Percentiles rank a stretch among this genome's conserved stretches.
phyloP scores from a whole-genome alignment of 2,888 invertebrate species.

The Argyresthia albistria region DNA sequence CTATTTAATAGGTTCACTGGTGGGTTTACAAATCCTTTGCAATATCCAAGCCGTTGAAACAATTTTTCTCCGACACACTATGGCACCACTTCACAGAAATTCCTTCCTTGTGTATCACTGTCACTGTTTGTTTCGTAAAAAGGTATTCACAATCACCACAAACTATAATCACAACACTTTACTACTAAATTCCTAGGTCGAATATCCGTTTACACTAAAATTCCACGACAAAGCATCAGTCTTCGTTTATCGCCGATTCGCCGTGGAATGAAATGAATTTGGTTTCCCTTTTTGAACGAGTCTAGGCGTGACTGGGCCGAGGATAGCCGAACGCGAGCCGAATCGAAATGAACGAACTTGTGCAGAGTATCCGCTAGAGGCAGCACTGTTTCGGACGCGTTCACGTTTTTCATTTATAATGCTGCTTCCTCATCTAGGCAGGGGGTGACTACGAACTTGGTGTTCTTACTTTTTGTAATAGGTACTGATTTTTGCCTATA shows the following conservation, averaged over 20 bases:
- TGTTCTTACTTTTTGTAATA: not conserved
- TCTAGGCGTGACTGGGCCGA: constrained; percentile 70
- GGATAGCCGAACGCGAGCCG: constrained; percentile 45
- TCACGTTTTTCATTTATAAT: constrained; percentile 12
- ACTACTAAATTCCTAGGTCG: constrained; percentile 43
- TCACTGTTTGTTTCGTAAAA: constrained; percentile 45
- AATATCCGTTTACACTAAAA: constrained; percentile 52
- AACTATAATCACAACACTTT: constrained; percentile 59
- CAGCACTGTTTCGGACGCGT: constrained; percentile 32
- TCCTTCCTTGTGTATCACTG: constrained; percentile 31
- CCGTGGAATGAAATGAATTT: constrained; percentile 69
- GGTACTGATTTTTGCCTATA: not conserved
- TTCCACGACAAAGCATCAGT: constrained; percentile 68
- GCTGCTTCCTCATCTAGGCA: too few species aligned
- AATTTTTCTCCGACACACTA: constrained; percentile 40
- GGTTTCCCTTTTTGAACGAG: constrained; percentile 69
- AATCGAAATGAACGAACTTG: constrained; percentile 20
- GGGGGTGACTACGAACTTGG: too few species aligned
- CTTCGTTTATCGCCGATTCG: constrained; percentile 67
- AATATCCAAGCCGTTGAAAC: constrained; percentile 45
- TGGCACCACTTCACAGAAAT: constrained; percentile 59
- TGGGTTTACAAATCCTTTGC: constrained; percentile 53
- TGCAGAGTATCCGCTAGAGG: constrained; percentile 25
- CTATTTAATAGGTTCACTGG: constrained; percentile 39
- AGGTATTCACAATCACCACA: constrained; percentile 57